Evolutionary conservation across 1,140 invertebrate species (phyloP).

Genomic region (Bombus sylvicola): DNA sequence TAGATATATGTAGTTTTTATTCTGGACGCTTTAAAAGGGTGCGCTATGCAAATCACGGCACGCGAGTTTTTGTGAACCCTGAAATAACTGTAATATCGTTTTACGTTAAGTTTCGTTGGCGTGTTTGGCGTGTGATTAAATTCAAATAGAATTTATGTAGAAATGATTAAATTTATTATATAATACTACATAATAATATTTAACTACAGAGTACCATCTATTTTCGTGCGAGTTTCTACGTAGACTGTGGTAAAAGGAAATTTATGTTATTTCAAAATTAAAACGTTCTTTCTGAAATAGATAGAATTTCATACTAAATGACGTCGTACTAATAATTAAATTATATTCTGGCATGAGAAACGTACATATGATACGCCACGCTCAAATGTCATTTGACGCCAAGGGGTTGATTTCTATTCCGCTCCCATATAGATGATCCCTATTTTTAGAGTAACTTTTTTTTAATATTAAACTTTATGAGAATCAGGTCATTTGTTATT

Average conservation of each 20-base stretch:
- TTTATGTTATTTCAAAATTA: no score
- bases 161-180: neutral
- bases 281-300: neutral
- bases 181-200: no score
- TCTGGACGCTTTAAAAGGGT: neutral
- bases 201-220: no score
- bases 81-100: neutral
- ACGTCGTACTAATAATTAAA: neutral
- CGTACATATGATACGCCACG: neutral
- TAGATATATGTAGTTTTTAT: neutral
- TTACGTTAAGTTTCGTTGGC: neutral
- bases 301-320: neutral
- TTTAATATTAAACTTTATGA: neutral
- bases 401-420: neutral
- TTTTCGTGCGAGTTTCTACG: no score
- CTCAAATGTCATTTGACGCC: neutral
- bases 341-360: neutral
- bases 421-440: neutral
- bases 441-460: neutral
- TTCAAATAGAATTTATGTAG: neutral
- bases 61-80: neutral
- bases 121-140: neutral
- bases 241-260: no score
- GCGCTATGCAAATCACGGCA: neutral
- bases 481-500: neutral